A percentile compares a stretch with the other conserved stretches of the same genome.
phyloP scores from a whole-genome alignment of 2,888 invertebrate genomes.

The Nematopogon swammerdamellus region DNA sequence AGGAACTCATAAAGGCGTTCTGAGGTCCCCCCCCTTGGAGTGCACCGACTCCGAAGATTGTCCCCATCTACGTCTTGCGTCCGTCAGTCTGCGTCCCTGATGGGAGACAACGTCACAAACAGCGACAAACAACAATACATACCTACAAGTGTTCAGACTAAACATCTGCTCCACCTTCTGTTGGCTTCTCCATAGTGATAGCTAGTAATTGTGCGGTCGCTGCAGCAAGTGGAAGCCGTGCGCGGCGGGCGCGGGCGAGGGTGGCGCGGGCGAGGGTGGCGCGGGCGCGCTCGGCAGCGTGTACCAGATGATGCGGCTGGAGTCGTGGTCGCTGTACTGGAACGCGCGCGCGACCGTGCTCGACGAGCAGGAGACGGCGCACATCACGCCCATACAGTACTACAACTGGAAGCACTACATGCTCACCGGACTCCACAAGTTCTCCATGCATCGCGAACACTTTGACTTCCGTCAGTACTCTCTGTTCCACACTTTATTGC shows the following conservation, averaged over 20 bases:
- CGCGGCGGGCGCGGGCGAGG: slow-evolving; percentile 28
- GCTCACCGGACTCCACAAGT: slow-evolving; percentile 71
- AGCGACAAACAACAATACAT: no score
- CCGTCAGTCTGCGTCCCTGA: no score
- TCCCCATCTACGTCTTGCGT: no score
- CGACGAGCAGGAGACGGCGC: slow-evolving; percentile 49
- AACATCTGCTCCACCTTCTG: no score
- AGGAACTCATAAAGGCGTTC: no score
- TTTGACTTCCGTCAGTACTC: slow-evolving; percentile 73
- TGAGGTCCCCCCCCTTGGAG: no score
- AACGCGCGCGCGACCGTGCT: slow-evolving; percentile 59
- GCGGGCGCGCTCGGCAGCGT: slow-evolving; percentile 48
- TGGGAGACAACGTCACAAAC: no score
- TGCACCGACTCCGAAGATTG: no score
- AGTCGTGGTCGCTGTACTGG: slow-evolving; percentile 75
- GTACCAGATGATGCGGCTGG: slow-evolving; percentile 73
- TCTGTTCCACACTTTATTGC: no score
- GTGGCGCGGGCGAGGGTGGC: slow-evolving; percentile 45
- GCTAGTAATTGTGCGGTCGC: no score
- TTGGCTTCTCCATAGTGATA: no score
- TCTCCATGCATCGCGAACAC: slow-evolving; percentile 72
- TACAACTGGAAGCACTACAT: slow-evolving; percentile 74
- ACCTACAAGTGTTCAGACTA: no score
- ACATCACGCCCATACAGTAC: slow-evolving; percentile 55
- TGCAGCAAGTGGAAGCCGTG: slow-evolving; percentile 74